Conservation (phyloP, 2,888 invertebrate genomes). For the Lomographa bimaculata region DNA sequence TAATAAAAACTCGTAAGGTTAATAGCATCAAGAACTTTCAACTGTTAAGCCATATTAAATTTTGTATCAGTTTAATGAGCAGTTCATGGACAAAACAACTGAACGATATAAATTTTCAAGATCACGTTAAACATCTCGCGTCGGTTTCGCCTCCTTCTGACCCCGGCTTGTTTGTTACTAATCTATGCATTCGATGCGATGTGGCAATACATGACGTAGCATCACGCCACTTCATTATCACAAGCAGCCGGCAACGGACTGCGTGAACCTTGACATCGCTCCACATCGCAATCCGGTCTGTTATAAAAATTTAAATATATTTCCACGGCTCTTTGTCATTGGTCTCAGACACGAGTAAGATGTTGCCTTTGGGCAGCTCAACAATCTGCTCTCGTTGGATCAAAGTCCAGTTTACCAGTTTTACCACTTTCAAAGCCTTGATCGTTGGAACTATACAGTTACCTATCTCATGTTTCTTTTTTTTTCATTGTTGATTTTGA, state of each 20-base stretch:
- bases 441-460: conserved; percentile 3
- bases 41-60: no score
- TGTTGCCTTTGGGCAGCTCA: background rate
- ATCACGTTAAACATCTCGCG: no score
- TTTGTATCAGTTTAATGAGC: no score
- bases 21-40: no score
- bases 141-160: conserved; percentile 1
- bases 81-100: no score
- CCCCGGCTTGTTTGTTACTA: conserved; percentile 2
- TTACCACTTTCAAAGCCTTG: conserved; percentile 5
- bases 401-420: conserved; percentile 2
- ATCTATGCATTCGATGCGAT: conserved; percentile 19
- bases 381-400: background rate
- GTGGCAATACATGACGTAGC: conserved; percentile 50
- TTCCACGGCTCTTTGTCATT: conserved; percentile 20
- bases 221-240: conserved; percentile 76
- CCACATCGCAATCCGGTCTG: conserved; percentile 34
- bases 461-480: no score
- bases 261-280: conserved; percentile 63
- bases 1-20: no score
- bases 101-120: no score
- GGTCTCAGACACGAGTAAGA: conserved; percentile 9
- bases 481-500: no score
- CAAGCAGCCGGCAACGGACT: conserved; percentile 38
- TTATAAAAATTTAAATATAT: conserved; percentile 17